Base-by-base conservation (phyloP, 2,888 invertebrate genomes). In the Drosophila seclusa region DNA sequence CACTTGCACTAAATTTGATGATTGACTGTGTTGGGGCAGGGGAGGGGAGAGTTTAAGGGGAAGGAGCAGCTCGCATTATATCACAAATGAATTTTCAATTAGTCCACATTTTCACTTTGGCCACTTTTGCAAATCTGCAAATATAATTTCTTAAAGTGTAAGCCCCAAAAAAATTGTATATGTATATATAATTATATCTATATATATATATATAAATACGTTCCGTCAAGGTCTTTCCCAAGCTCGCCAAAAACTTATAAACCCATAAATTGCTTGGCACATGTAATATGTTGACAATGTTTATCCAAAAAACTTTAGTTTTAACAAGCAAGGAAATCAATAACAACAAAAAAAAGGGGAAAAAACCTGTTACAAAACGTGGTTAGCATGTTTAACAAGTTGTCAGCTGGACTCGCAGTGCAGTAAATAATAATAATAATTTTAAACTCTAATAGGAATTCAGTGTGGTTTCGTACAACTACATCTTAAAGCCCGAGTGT, bases 401-500 rank as follows among this genome's bases (percentile, higher is more conserved):
- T 55, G 11, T 16, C 40, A 55, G 4, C 29, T 55, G 18, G 36
- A 16, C 36, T 27, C 24, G 34, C 34, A 24, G 24, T 11, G 3
- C 18, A 24, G 16, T 54, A 21, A 24, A 36, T 36, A 38, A 13
- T 7, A 21, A 31, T 31, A 54, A 42, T 45, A 45, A 24, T 31
- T 31, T 31, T 10, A 29, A 38, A 38, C 7, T 29, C 27, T 55
- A 38, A 55, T 29, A 38, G 18, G 18, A 55, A 29, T 55, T 27
- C 0, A 7, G 36, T 55, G 27, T 34, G 32, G 53, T 8, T 29
- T 8, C 31, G 40, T 32, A 27, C 31, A 29, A 24, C 49, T 81
- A 97, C 79, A 98, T 94, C 94, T 99, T 99, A 92, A 97, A 98
- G 34, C 98, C 99, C 0, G 98, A 98, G 93, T 99, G 99, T 91